Evolutionary conservation across 1,140 invertebrate genomes (phyloP).

Genomic region (Drosophila sechellia): DNA sequence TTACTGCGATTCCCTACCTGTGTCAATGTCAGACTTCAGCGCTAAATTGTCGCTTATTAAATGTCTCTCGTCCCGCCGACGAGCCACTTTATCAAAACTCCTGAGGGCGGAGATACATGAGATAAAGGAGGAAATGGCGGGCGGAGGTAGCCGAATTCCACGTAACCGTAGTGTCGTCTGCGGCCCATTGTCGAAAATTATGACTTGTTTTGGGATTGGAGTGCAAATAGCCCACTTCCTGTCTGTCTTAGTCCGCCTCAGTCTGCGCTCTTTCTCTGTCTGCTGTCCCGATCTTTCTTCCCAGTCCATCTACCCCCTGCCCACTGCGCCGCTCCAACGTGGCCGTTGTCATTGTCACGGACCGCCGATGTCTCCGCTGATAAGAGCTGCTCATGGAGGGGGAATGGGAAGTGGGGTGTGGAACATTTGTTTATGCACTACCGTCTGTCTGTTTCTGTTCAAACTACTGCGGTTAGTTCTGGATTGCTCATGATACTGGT

Average conservation of each 20-base stretch:
- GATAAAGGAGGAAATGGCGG: conserved; percentile 12
- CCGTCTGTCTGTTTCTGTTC: conserved; percentile 21
- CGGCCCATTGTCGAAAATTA: conserved; percentile 73
- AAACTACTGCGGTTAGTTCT: conserved; percentile 6
- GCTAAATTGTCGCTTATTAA: conserved; percentile 82
- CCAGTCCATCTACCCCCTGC: conserved; percentile 15
- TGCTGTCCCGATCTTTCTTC: background rate
- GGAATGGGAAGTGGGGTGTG: background rate
- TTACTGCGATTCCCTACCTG: conserved; percentile 51
- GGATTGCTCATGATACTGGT: background rate
- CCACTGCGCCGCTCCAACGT: conserved; percentile 11
- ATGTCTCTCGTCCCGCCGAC: conserved; percentile 39
- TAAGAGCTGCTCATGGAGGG: conserved; percentile 34
- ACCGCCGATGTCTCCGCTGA: conserved; percentile 66
- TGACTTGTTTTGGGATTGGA: conserved; percentile 75
- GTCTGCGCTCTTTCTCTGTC: conserved; percentile 1
- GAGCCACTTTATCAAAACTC: conserved; percentile 58
- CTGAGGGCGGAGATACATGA: conserved; percentile 4
- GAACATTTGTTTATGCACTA: conserved; percentile 43
- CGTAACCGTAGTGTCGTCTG: conserved; percentile 61
- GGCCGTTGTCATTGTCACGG: conserved; percentile 68
- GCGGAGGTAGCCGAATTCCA: conserved; percentile 54
- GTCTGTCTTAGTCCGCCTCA: conserved; percentile 36
- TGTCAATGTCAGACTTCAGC: conserved; percentile 77
- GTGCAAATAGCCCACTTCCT: conserved; percentile 82